A percentile compares a stretch with the other conserved stretches of the same genome.
Conservation (phyloP, 2,113 vertebrate species). For the Halcyon malimbica region DNA sequence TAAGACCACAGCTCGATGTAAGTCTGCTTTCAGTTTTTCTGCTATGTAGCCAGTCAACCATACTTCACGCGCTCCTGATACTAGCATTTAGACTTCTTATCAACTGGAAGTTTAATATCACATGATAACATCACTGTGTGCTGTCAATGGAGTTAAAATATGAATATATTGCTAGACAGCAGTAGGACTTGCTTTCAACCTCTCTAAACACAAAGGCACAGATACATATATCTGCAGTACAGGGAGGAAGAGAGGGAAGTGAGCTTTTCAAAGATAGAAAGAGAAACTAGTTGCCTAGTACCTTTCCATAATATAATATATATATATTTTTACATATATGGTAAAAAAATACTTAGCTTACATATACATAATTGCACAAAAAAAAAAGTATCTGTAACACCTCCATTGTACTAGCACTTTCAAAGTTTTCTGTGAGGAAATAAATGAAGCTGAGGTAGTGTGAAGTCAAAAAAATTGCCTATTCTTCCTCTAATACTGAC, state of each 20-base stretch:
- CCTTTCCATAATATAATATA: not conserved
- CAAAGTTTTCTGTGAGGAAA: not conserved
- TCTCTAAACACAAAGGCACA: not conserved
- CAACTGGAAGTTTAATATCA: slow-evolving; percentile 26
- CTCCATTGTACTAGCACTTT: not conserved
- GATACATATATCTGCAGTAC: not conserved
- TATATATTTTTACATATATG: not conserved
- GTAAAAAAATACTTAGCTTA: not conserved
- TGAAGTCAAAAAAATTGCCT: not conserved
- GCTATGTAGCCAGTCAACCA: not conserved
- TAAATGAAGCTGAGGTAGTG: not conserved
- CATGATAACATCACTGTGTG: not conserved
- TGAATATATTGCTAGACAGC: not conserved
- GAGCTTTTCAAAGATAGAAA: not conserved
- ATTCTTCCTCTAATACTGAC: not conserved
- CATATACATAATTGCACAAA: not conserved
- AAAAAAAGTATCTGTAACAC: not conserved
- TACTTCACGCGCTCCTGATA: not conserved
- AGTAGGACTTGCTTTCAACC: not conserved
- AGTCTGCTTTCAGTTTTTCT: slow-evolving; percentile 20
- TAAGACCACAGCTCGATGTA: not conserved
- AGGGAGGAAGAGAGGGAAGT: not conserved
- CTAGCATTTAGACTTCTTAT: not conserved
- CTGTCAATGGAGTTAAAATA: slow-evolving; percentile 28
- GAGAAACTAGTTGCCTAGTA: not conserved